Percentiles rank a stretch among this genome's conserved stretches.
Conservation (phyloP, 2,888 invertebrate genomes). For the Fragum sueziense region DNA sequence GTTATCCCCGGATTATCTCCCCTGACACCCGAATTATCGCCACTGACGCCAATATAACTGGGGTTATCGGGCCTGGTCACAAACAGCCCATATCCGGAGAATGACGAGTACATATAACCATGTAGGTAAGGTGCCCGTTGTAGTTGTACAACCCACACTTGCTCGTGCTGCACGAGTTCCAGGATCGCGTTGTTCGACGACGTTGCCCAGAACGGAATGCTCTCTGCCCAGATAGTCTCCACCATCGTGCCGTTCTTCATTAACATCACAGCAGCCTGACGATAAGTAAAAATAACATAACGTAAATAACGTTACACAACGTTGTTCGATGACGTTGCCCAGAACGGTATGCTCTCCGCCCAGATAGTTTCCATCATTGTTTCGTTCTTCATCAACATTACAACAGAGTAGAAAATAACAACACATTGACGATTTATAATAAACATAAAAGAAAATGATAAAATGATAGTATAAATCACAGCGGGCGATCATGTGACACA, state of each 20-base stretch:
- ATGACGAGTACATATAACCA: slow-evolving; percentile 82
- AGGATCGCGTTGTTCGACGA: slow-evolving; percentile 78
- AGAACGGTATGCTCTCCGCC: slow-evolving; percentile 81
- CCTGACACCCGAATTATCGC: neutral
- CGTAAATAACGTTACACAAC: too few relatives aligned
- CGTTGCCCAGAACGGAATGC: slow-evolving; percentile 80
- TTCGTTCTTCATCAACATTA: slow-evolving; percentile 59
- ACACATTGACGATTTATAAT: neutral
- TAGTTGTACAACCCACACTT: slow-evolving; percentile 76
- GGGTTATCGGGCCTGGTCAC: slow-evolving; percentile 12
- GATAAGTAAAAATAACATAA: too few relatives aligned
- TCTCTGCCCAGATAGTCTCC: slow-evolving; percentile 81
- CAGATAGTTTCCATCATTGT: slow-evolving; percentile 80
- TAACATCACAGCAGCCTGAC: slow-evolving; percentile 77
- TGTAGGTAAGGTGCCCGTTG: slow-evolving; percentile 78
- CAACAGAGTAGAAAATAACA: slow-evolving; percentile 64
- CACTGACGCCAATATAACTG: neutral
- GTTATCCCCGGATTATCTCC: too few relatives aligned
- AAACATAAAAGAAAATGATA: neutral
- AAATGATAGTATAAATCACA: too few relatives aligned
- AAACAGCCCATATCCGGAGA: slow-evolving; percentile 80
- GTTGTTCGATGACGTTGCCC: slow-evolving; percentile 79
- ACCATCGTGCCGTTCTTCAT: slow-evolving; percentile 73
- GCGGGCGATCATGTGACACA: too few relatives aligned
- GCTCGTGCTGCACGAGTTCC: slow-evolving; percentile 74